A percentile compares a stretch with the other conserved stretches of the same genome.
Evolutionary conservation across 2,888 invertebrate genomes (phyloP).

Genomic region (Busseola fusca): DNA sequence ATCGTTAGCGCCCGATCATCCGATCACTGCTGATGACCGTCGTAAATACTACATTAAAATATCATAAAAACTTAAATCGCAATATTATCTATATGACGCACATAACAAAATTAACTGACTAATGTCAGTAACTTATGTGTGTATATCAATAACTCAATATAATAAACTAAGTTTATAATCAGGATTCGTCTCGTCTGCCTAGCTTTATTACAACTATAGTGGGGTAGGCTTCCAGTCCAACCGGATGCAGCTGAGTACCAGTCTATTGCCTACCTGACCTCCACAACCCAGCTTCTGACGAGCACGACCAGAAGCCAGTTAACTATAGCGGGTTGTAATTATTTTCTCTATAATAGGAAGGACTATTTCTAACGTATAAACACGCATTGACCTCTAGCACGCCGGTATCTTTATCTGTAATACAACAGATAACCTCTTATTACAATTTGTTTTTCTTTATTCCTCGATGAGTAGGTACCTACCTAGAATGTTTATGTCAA

Average conservation of each 20-base stretch:
- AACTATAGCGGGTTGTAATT: background rate
- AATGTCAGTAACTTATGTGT: background rate
- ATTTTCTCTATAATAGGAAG: conserved; percentile 25
- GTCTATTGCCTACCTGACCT: background rate
- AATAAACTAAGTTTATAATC: background rate
- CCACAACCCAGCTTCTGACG: background rate
- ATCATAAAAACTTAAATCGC: background rate
- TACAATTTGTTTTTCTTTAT: conserved; percentile 43
- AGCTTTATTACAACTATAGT: background rate
- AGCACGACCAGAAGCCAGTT: background rate
- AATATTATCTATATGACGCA: background rate
- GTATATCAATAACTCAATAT: background rate
- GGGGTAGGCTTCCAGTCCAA: background rate
- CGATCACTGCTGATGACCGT: background rate
- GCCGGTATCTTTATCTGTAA: conserved; percentile 15
- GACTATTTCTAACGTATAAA: conserved; percentile 27
- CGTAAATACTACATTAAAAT: background rate
- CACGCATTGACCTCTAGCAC: conserved; percentile 34
- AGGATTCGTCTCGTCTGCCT: background rate
- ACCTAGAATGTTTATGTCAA: background rate
- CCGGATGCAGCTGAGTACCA: background rate
- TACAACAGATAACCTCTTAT: conserved; percentile 36
- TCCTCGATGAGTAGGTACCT: background rate
- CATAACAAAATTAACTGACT: background rate
- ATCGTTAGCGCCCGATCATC: no score